These are phyloP conservation scores for Paralichthys olivaceus DNA, from an alignment of 2,113 vertebrate genomes.

Conservation along the genomic window DNA sequence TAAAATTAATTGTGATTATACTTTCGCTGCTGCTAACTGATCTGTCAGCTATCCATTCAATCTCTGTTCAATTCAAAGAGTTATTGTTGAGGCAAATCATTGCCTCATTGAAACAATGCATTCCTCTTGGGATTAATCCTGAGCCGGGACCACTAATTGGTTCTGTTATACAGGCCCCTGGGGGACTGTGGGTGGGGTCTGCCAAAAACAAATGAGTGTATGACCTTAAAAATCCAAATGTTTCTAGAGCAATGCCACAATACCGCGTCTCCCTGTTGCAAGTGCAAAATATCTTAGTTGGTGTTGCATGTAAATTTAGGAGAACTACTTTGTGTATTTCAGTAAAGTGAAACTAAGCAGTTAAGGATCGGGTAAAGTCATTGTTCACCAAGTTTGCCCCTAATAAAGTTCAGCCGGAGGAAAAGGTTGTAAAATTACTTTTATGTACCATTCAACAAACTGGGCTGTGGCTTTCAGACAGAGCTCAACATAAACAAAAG, in stretches of 20 bases:
- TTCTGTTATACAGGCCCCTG: conserved; percentile 14
- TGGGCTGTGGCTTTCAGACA: conserved; percentile 29
- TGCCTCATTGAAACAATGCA: conserved; percentile 52
- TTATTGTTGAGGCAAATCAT: conserved; percentile 29
- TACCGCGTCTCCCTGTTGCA: conserved; percentile 1
- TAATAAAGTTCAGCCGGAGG: conserved; percentile 44
- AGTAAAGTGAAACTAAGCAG: background rate
- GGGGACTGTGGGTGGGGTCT: conserved; percentile 22
- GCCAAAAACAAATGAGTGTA: conserved; percentile 28
- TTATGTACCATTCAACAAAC: conserved; percentile 39
- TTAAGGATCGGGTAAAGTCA: conserved; percentile 13
- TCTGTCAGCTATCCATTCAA: conserved; percentile 33
- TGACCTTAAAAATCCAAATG: conserved; percentile 18
- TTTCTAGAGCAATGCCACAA: conserved; percentile 2
- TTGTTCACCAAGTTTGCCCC: conserved; percentile 35
- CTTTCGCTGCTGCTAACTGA: background rate
- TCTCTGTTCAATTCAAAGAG: conserved; percentile 27
- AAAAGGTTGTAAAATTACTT: conserved; percentile 63
- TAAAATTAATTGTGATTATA: background rate
- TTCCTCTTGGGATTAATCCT: conserved; percentile 50
- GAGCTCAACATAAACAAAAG: conserved; percentile 17
- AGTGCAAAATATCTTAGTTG: background rate
- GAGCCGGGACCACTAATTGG: conserved; percentile 54
- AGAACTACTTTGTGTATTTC: conserved; percentile 16
- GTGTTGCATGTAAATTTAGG: background rate